Conservation (phyloP, 2,888 invertebrate species). For the Calephelis perditalis region DNA sequence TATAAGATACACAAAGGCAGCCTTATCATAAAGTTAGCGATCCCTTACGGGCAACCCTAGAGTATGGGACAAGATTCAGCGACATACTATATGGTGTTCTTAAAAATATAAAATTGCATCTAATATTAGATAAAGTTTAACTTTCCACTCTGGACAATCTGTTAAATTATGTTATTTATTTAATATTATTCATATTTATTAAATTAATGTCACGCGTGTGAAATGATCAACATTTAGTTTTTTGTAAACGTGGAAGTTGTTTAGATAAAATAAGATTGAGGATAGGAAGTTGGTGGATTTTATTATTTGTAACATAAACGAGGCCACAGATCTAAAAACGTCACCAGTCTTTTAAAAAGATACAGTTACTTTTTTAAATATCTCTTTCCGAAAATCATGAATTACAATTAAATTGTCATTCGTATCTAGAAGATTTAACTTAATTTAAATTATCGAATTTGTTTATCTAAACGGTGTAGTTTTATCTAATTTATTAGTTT, state of each 20-base stretch:
- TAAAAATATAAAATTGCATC: no score
- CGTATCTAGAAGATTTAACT: not conserved
- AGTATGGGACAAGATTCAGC: no score
- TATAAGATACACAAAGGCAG: no score
- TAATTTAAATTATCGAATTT: constrained; percentile 2
- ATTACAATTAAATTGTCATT: not conserved
- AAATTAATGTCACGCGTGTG: constrained; percentile 12
- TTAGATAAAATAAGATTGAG: constrained; percentile 16
- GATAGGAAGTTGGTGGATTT: constrained; percentile 17
- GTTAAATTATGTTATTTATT: no score
- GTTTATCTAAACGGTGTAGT: constrained; percentile 1
- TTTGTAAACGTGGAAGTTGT: constrained; percentile 16
- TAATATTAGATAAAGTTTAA: no score
- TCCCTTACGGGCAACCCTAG: no score
- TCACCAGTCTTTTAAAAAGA: not conserved
- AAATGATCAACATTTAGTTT: constrained; percentile 15
- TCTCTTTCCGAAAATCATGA: not conserved
- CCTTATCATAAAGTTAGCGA: no score
- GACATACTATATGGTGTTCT: no score
- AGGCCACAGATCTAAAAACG: not conserved
- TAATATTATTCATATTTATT: no score
- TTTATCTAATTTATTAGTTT: constrained; percentile 1
- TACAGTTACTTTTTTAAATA: not conserved
- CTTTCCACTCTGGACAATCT: no score
- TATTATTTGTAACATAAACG: constrained; percentile 14